These are phyloP conservation scores for Leucopsar rothschildi DNA, from an alignment of 2,113 vertebrate species.

Conservation along the genomic window DNA sequence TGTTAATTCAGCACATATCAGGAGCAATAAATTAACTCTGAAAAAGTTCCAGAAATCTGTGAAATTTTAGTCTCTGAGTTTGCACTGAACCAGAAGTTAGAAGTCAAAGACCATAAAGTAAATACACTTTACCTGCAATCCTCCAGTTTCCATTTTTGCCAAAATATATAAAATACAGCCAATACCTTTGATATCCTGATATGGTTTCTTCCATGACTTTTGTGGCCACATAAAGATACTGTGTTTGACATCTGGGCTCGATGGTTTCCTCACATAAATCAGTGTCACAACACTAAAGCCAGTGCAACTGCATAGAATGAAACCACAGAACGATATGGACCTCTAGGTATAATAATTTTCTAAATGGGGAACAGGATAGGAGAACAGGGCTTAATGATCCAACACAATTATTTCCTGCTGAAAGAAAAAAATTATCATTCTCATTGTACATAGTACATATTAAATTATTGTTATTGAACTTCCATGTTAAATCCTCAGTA, in stretches of 20 bases:
- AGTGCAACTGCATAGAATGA: not conserved
- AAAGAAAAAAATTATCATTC: not conserved
- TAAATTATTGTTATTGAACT: constrained; percentile 48
- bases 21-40: not conserved
- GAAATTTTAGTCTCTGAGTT: not conserved
- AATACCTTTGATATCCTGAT: not conserved
- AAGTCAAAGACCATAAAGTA: not conserved
- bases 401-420: constrained; percentile 7
- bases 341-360: not conserved
- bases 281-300: not conserved
- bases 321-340: not conserved
- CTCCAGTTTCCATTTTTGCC: not conserved
- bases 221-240: not conserved
- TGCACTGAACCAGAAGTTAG: not conserved
- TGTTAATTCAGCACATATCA: not conserved
- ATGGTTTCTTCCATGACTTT: not conserved
- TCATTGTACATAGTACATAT: not conserved
- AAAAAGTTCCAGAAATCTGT: not conserved
- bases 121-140: not conserved
- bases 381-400: not conserved
- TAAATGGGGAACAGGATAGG: not conserved
- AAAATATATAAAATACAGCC: not conserved
- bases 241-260: not conserved
- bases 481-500: constrained; percentile 24
- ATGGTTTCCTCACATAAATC: not conserved